Evolutionary conservation across 2,113 vertebrate genomes (phyloP).

Genomic region (Atractosteus spatula): DNA sequence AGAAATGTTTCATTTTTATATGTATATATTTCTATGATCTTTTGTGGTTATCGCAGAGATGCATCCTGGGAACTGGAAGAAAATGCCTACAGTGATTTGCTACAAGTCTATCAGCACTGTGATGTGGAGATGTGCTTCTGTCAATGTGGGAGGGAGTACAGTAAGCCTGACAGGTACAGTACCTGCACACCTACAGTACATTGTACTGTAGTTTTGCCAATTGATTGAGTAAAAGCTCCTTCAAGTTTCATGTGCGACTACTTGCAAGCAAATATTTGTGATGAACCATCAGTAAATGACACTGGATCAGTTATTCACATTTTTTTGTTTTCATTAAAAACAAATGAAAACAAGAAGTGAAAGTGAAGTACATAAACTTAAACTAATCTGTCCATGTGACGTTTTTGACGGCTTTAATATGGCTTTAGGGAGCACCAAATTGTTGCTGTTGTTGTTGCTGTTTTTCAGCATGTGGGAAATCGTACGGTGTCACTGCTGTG

Average conservation of each 20-base stretch:
- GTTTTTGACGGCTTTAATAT: no score
- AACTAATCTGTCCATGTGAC: background rate
- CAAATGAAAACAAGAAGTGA: no score
- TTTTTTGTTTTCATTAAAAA: no score
- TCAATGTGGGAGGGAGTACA: conserved; percentile 74
- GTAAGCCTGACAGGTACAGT: conserved; percentile 28
- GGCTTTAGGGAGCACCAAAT: background rate
- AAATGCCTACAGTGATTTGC: conserved; percentile 86
- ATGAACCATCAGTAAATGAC: no score
- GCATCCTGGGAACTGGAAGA: conserved; percentile 97
- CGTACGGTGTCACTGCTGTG: conserved; percentile 84
- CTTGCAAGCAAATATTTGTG: no score
- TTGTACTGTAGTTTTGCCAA: no score
- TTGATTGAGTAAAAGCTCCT: no score
- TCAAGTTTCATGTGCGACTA: no score
- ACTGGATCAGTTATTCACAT: no score
- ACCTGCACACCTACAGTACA: no score
- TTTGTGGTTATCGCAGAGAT: conserved; percentile 69
- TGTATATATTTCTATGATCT: background rate
- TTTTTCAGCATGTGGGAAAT: conserved; percentile 82
- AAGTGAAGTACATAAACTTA: background rate
- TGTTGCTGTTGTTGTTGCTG: conserved; percentile 26
- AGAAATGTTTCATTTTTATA: background rate
- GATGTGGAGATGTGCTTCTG: conserved; percentile 78
- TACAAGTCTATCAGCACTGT: conserved; percentile 81